Base-by-base conservation (phyloP, 23 tunicate species). In the Botrylloides violaceus region DNA sequence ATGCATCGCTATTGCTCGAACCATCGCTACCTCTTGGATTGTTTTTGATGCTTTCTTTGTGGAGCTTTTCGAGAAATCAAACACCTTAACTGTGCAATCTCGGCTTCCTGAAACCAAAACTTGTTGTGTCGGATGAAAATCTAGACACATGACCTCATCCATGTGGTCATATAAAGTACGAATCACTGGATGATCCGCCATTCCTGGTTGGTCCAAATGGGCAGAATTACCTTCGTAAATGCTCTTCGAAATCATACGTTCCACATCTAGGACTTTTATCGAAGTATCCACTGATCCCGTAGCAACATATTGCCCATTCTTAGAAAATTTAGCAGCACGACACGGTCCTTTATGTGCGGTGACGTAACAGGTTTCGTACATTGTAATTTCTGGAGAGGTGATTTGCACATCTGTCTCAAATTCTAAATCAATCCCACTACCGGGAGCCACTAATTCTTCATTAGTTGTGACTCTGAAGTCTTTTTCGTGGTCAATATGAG, bases 301-400 rank as follows among this genome's bases (percentile, higher is more conserved):
- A 4, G 96, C 96, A 63, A 87, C 72, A 76, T 87, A 87, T 31
- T 65, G 83, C 2, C 96, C 96, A 81, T 87, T 72, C 26, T 71
- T 71, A 21, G 96, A 76, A 59, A 81, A 87, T 2, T 68, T 60
- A 12, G 96, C 96, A 9, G 96, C 88, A 39, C 96, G 68, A 38
- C 88, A 81, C 1, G 96, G 87, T 2, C 83, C 96, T 77, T 87
- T 87, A 66, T 87, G 96, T 4, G 96, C 84, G 29, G 96, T 87
- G 22, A 87, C 88, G 29, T 87, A 87, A 36, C 96, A 81, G 27
- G 96, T 87, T 72, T 87, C 96, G 66, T 87, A 87, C 31, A 74
- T 30, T n/a, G 27, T 38, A 29, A 81, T 78, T 72, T 87, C 87
- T 2, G 96, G 96, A 2, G 94, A 86, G 3, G 70, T 75, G 25